Evolutionary conservation across 2,797 vertebrate species (phyloP), one percentile per base, ranked within the genome.

Genomic region (Carapus acus): DNA sequence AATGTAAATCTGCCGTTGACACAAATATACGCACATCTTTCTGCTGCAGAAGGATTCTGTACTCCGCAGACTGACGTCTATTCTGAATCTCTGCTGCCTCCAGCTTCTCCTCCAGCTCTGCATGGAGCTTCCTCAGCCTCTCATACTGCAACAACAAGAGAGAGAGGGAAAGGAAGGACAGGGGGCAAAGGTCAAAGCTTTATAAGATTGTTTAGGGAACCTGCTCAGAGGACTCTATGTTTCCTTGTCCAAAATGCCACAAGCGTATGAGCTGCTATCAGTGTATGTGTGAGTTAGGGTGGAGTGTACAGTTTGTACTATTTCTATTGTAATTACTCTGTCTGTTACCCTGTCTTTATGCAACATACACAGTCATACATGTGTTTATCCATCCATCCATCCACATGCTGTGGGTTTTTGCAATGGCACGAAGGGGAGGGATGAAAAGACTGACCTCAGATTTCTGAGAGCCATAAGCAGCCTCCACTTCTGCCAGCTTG

Each of bases 31-130:
- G 0, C 84, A 96, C 96, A 83, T 98, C 96, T 80, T 92, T 98
- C 78, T 97, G 94, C 17, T 97, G 95, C 53, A 98, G 82, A 0
- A 93, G 87, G 41, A 45, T 88, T 65, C 94, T 87, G 74, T 97
- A 94, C 57, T 92, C 94, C 3, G 86, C 7, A 33, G 93, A 95
- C 41, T 94, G 90, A 20, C 90, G 90, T 60, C 98, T 96, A 67
- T 89, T 88, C 67, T 99, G 96, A 76, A 99, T 91, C 67, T 99
- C 96, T 2, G 95, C 85, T 9, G 91, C 91, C 79, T 98, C 94
- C 33, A 91, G 86, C 58, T 93, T 97, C 82, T 98, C 96, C 81
- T 98, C 95, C 2, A 97, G 84, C 69, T 99, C 96, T 14, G 77
- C 80, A 15, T 92, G 88, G 46, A 91, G 71, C 54, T 88, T 92